A percentile compares a stretch with the other conserved stretches of the same genome.
Conservation (phyloP, 2,113 vertebrate species). For the Anoura caudifer region DNA sequence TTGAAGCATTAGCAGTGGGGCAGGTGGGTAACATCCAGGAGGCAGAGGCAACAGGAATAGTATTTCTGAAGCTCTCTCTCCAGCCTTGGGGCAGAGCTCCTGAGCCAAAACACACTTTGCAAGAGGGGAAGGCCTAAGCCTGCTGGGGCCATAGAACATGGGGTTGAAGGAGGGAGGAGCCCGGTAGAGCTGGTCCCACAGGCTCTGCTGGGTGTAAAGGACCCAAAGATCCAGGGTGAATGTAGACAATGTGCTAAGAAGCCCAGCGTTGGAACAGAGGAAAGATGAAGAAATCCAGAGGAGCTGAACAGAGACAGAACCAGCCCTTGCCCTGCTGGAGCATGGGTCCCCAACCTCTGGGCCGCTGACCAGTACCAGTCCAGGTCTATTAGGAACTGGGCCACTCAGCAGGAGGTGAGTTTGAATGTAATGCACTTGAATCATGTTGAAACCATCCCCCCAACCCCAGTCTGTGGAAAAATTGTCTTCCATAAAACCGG, state of each 20-base stretch:
- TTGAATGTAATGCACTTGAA: no score
- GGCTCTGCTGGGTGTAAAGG: not conserved
- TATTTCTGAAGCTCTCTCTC: not conserved
- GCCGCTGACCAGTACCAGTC: no score
- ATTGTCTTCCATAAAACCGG: no score
- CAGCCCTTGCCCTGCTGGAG: not conserved
- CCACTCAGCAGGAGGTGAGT: no score
- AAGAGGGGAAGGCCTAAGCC: not conserved
- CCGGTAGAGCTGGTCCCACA: not conserved
- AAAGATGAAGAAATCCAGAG: conserved; percentile 33
- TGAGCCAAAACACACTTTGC: not conserved
- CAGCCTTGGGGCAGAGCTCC: not conserved
- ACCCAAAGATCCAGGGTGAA: not conserved
- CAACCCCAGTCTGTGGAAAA: no score
- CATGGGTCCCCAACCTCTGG: no score
- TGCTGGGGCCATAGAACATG: not conserved
- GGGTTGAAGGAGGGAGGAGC: not conserved
- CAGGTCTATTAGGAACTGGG: no score
- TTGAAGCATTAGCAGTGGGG: fast-evolving
- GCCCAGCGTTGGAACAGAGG: not conserved
- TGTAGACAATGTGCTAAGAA: not conserved
- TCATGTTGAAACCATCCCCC: no score
- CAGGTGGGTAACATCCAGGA: not conserved
- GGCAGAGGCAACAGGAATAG: no score
- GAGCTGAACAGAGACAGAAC: not conserved